phyloP scores from a whole-genome alignment of 2,888 invertebrate species.

The Erebia aethiops region DNA sequence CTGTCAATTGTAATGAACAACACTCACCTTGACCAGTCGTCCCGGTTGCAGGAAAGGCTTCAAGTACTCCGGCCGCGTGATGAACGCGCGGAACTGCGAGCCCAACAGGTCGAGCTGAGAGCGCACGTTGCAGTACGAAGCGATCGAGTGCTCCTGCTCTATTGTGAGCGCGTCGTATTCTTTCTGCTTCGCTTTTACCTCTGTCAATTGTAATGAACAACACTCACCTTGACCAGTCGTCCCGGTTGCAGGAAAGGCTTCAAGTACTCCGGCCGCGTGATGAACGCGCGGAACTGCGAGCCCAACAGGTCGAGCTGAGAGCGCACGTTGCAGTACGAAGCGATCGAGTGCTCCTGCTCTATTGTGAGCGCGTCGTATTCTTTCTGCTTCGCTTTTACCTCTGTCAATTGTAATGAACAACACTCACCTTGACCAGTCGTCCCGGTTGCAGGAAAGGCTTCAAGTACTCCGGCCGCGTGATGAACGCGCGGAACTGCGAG shows the following conservation, averaged over 20 bases:
- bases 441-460: conserved; percentile 98
- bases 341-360: conserved; percentile 88
- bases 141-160: conserved; percentile 88
- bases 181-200: conserved; percentile 85
- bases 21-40: conserved; percentile 92
- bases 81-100: conserved; percentile 88
- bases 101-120: conserved; percentile 90
- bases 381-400: conserved; percentile 85
- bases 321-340: conserved; percentile 92
- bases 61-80: conserved; percentile 93
- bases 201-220: conserved; percentile 74
- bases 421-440: conserved; percentile 92
- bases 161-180: conserved; percentile 86
- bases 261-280: conserved; percentile 93
- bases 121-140: conserved; percentile 92
- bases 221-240: conserved; percentile 92
- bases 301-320: conserved; percentile 90
- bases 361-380: conserved; percentile 86
- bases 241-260: conserved; percentile 98
- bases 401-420: conserved; percentile 74
- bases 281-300: conserved; percentile 88
- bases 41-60: conserved; percentile 98
- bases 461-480: conserved; percentile 93
- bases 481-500: conserved; percentile 88
- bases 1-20: conserved; percentile 74